phyloP scores from a whole-genome alignment of 1,140 invertebrate species.

The Octopus bimaculoides region DNA sequence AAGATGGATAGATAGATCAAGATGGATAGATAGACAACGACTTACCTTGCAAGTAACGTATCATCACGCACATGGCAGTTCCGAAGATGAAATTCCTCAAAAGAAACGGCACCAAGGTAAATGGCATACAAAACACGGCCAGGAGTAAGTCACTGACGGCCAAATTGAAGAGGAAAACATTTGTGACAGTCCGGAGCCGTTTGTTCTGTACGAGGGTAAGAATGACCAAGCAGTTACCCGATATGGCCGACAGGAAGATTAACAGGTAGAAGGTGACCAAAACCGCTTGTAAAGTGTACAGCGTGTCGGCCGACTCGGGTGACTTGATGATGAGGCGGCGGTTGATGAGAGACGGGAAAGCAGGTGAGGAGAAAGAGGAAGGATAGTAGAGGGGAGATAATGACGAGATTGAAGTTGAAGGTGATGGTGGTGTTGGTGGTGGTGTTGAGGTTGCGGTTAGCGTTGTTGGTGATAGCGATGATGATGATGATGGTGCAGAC shows the following conservation, averaged over 20 bases:
- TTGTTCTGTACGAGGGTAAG: conserved; percentile 77
- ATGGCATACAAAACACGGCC: conserved; percentile 84
- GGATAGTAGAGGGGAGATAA: no score
- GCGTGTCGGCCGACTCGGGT: neutral
- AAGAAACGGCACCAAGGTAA: conserved; percentile 79
- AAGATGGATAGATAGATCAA: no score
- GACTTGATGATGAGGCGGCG: no score
- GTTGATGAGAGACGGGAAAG: no score
- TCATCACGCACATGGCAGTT: conserved; percentile 74
- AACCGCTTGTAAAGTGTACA: conserved; percentile 27
- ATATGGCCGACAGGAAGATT: conserved; percentile 76
- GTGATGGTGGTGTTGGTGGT: no score
- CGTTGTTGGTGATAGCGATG: no score
- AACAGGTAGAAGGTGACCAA: conserved; percentile 70
- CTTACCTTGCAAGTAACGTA: conserved; percentile 71
- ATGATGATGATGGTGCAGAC: no score
- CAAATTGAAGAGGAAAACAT: conserved; percentile 81
- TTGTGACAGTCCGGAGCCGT: conserved; percentile 82
- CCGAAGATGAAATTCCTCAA: conserved; percentile 82
- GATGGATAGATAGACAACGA: neutral
- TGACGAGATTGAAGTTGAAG: no score
- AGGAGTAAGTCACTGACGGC: conserved; percentile 71
- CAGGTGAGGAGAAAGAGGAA: no score
- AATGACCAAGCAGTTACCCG: conserved; percentile 78
- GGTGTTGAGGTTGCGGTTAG: no score